Evolutionary conservation across 2,888 invertebrate genomes (phyloP), one percentile per base, ranked within the genome.

Genomic region (Dinocampus coccinellae): DNA sequence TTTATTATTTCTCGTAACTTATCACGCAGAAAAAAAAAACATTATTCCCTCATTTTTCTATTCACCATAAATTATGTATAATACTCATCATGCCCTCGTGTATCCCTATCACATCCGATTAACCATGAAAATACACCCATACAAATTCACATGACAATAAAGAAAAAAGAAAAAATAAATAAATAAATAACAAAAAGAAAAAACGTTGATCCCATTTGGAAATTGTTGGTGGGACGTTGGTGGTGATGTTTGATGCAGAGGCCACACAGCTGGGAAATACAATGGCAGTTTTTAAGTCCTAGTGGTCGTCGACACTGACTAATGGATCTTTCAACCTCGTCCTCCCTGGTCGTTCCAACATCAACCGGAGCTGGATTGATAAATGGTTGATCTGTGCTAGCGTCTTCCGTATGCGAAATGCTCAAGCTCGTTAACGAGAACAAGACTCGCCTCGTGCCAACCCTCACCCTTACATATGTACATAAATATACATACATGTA

Each of bases 241-340:
- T n/a, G n/a, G n/a, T n/a, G n/a, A n/a, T n/a, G n/a, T n/a, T n/a
- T n/a, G n/a, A n/a, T n/a, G n/a, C n/a, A n/a, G n/a, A n/a, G n/a
- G n/a, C n/a, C n/a, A n/a, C n/a, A n/a, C n/a, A n/a, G n/a, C n/a
- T 70, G 70, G 74, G 52, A 73, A 68, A 73, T 76, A 72, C 73
- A 62, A 64, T 29, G 57, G 77, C 60, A 78, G 77, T 80, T 81
- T 81, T 81, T 78, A 77, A 81, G 77, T 77, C 78, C 75, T 74
- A 72, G 67, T 70, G 78, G 73, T 74, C 73, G 75, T 61, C 75
- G 83, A 82, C 83, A 80, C 75, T 82, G 83, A 83, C 81, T 81
- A 83, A 83, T 83, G 81, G 79, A 78, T 81, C 74, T 76, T 16
- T 16, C 47, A 47, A 20, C 47, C 47, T 47, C 47, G 4, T 47